Evolutionary conservation across 1,140 invertebrate species (phyloP), one percentile per base, ranked within the genome.

Genomic region (Wiebesia pumilae): DNA sequence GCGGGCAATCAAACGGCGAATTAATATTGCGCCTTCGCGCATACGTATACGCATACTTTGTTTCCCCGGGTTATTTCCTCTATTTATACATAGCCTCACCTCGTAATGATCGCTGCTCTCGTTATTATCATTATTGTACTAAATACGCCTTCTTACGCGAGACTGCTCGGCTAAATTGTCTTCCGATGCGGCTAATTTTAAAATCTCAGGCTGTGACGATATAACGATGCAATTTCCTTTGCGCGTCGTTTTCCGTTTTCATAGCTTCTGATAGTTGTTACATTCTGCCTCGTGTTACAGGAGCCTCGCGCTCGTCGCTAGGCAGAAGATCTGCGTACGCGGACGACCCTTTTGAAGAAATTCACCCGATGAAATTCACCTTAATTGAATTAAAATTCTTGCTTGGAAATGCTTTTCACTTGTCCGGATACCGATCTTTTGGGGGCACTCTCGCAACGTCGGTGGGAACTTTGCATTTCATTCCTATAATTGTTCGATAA

Each of bases 1-100:
- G 67, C 30, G 83, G n/a, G 58, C 73, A 84, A 84, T 80, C 71
- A 85, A 69, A 71, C 80, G n/a, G 33, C 75, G 27, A 51, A 62
- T 79, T 84, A 79, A 84, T 79, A 33, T 24, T 16, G 19, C 77
- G 43, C 27, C 62, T 40, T 65, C 38, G 30, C 47, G 83, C 9
- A 21, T n/a, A 33, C 40, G 16, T 14, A 51, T 19, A 78, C n/a
- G 7, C 78, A 38, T 73, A 83, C 81, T 83, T 83, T 73, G 81
- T 83, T 78, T 65, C 73, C 1, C 7, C 16, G 21, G 10, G 14
- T 79, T 47, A 35, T 62, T 40, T 80, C 30, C 78, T 73, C 21
- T 40, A 33, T 73, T 24, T 62, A 62, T 62, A 21, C 3, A 62
- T 27, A 27, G 19, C 19, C 19, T 10, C 19, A 62, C 19, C 19